Conservation (phyloP, 2,797 vertebrate genomes). For the Aratinga solstitialis region DNA sequence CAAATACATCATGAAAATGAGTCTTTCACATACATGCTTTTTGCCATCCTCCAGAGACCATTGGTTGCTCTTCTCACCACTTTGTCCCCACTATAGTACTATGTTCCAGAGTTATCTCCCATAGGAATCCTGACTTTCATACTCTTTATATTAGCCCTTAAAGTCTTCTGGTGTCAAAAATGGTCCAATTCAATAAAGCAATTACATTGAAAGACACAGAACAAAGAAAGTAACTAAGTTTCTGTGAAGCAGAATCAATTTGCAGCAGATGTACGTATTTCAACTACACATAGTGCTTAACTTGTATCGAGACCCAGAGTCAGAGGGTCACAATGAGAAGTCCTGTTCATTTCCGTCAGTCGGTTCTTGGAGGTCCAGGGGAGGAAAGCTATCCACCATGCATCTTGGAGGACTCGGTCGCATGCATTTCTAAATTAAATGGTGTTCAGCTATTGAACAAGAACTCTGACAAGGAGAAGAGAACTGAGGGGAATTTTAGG, state of each 20-base stretch:
- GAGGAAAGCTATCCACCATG: not conserved
- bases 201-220: conserved; percentile 51
- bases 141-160: conserved; percentile 30
- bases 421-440: not conserved
- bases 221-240: conserved; percentile 37
- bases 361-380: not conserved
- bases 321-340: not conserved
- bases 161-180: conserved; percentile 20
- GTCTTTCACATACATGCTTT: not conserved
- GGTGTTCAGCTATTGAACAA: not conserved
- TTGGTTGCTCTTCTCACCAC: not conserved
- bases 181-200: conserved; percentile 34
- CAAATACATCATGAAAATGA: conserved; percentile 6
- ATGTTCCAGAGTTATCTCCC: conserved; percentile 17
- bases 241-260: conserved; percentile 31
- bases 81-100: not conserved
- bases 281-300: not conserved
- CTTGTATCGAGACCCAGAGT: not conserved
- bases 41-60: not conserved
- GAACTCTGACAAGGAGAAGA: not conserved
- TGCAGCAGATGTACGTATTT: not conserved
- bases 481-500: not conserved
- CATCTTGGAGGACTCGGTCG: not conserved
- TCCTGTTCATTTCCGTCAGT: not conserved
- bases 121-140: conserved; percentile 5